Evolutionary conservation across 2,113 vertebrate genomes (phyloP), one percentile per base, ranked within the genome.

Genomic region (Coptodon bakossiorum): DNA sequence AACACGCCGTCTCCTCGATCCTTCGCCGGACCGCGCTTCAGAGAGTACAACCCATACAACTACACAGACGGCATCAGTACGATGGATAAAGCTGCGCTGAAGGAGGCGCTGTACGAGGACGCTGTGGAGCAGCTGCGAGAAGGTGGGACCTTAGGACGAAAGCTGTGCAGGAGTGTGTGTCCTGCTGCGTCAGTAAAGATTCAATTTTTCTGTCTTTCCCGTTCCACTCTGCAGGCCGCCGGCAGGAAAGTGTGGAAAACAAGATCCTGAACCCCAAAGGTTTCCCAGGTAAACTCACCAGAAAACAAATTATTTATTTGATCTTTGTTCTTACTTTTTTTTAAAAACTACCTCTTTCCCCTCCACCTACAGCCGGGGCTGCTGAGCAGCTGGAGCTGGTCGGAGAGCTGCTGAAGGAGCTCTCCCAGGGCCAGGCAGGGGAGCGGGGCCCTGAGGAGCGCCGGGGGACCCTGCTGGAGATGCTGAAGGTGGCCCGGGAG

Each of bases 31-130:
- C 97, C 97, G 1, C 97, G 97, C 4, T 82, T 91, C 57, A 94
- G 97, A 7, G 98, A 99, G 45, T 98, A 98, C 93, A 98, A 98
- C 93, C 98, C 98, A 0, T 97, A 98, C 92, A 98, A 98, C 93
- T 98, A 98, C 53, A 97, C 95, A 0, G 98, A 99, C 86, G 88
- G 94, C 38, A 93, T 97, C 88, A 90, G 96, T 87, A n/a, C 91
- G 11, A 97, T 97, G 84, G 98, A 97, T 91, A 98, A 98, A 83
- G 96, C 96, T 11, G 93, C 97, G 80, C 93, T 97, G 93, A 98
- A 97, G 87, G 98, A 98, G 93, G 97, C 97, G 61, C 96, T 97
- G 96, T 97, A 97, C 52, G 97, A 98, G 81, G 98, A 97, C 6
- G 96, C 96, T 11, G 96, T 95, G 61, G 98, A 98, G 71, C 97